Evolutionary conservation across 2,888 invertebrate genomes (phyloP), one percentile per base, ranked within the genome.

Genomic region (Hypselothyrea guttata): DNA sequence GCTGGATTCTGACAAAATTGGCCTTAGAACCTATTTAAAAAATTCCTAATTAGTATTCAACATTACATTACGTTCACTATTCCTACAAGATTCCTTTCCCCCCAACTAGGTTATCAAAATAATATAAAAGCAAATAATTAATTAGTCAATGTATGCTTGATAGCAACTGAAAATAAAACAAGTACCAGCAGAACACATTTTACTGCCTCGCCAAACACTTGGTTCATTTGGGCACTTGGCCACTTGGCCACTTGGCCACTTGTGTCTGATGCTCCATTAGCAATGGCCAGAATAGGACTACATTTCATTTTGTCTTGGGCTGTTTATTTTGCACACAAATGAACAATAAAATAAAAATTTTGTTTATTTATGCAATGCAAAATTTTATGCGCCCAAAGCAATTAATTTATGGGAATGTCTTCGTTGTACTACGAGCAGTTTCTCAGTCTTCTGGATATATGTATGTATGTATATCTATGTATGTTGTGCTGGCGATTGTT

Each of bases 331-430:
- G 48, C 58, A 38, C 63, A 42, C 61, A 81, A 73, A 52, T 70
- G 49, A 71, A 68, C 75, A 56, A 74, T 79, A 65, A 71, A 56
- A 84, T 71, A 63, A 75, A 74, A 73, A 9, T 45, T 27, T 18
- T 77, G 75, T 82, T 78, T 84, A 74, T 81, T 77, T 77, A 73
- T 57, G 58, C 59, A 55, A 49, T 48, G 57, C 54, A 49, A 77
- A 79, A 55, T 82, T 77, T 71, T 61, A 82, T 77, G 60, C 57
- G 68, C 70, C 55, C 48, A 34, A 56, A 63, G 54, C 57, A 55
- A 38, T 28, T 69, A 69, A 82, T 82, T 66, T 69, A 62, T 61
- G 71, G 47, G 59, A 55, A 65, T 73, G 72, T 66, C 84, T 70
- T 66, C 41, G 59, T 15, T 47, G 38, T 46, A 38, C n/a, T n/a